A percentile compares a stretch with the other conserved stretches of the same genome.
Evolutionary conservation across 2,113 vertebrate genomes (phyloP).

Genomic region (Oreochromis spilurus): DNA sequence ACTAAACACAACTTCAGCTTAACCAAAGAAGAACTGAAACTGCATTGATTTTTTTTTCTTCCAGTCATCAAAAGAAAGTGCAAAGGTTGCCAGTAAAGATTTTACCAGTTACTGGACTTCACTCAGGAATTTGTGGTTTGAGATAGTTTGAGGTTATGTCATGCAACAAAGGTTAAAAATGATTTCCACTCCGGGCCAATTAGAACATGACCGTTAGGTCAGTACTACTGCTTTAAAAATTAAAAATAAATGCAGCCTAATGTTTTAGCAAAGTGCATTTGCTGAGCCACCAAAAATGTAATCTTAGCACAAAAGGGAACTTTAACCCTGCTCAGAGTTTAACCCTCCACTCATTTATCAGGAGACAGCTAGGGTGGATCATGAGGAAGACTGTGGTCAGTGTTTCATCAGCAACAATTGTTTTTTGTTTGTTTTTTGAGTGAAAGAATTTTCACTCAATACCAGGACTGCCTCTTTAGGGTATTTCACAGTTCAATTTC

Average conservation of each 20-base stretch:
- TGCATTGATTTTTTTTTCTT: not conserved
- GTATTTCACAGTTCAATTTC: not conserved
- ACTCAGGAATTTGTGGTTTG: constrained; percentile 2
- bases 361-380: not conserved
- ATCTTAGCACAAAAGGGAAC: constrained; percentile 49
- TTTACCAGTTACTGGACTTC: constrained; percentile 24
- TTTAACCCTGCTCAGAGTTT: constrained; percentile 34
- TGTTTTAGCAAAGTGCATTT: not conserved
- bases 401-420: not conserved
- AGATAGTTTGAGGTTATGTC: constrained; percentile 22
- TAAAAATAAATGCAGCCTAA: not conserved
- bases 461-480: not conserved
- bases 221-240: not conserved
- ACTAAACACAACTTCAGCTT: not conserved
- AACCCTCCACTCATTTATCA: constrained; percentile 38
- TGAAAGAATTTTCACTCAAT: not conserved
- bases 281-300: constrained; percentile 2
- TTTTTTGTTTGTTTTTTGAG: not conserved
- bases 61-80: not conserved
- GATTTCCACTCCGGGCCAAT: not conserved
- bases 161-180: not conserved
- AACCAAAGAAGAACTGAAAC: not conserved
- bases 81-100: constrained; percentile 21
- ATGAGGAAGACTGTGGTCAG: not conserved
- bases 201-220: not conserved